A percentile compares a stretch with the other conserved stretches of the same genome.
Conservation (phyloP, 1,140 invertebrate genomes). For the Spodoptera litura region DNA sequence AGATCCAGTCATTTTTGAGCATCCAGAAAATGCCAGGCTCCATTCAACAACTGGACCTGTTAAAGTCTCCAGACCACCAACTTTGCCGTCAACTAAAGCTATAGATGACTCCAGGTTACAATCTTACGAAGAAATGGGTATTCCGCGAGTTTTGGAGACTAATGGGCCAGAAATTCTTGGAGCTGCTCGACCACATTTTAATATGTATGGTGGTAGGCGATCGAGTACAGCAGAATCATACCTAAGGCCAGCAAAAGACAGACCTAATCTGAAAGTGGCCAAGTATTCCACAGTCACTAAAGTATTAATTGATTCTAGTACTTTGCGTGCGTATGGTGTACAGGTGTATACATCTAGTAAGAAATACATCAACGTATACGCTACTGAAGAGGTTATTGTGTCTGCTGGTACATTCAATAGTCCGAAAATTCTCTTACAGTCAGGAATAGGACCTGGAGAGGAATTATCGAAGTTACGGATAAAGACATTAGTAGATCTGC, state of each 20-base stretch:
- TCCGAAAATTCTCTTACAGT: conserved; percentile 90
- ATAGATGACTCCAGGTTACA: conserved; percentile 64
- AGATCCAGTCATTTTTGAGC: conserved; percentile 62
- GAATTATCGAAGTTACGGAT: conserved; percentile 87
- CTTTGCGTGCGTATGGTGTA: conserved; percentile 88
- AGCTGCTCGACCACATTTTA: conserved; percentile 83
- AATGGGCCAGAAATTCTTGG: conserved; percentile 73
- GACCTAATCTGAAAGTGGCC: conserved; percentile 85
- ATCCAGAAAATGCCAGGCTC: conserved; percentile 62
- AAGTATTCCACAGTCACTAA: conserved; percentile 71
- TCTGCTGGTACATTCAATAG: conserved; percentile 88
- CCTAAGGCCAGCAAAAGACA: conserved; percentile 84
- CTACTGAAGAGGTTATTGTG: conserved; percentile 88
- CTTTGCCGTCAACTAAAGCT: conserved; percentile 58
- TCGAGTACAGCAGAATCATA: conserved; percentile 89
- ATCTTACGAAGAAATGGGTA: conserved; percentile 71
- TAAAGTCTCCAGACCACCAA: conserved; percentile 64
- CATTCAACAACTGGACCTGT: conserved; percentile 74
- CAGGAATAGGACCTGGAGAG: conserved; percentile 89
- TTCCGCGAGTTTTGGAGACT: conserved; percentile 67
- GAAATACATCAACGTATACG: conserved; percentile 81
- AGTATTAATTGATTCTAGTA: conserved; percentile 89
- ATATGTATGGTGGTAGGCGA: conserved; percentile 87
- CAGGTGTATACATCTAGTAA: conserved; percentile 80
- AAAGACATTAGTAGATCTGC: conserved; percentile 86